Conservation (phyloP, 2,797 vertebrate genomes). For the Emydoidea blandingii region DNA sequence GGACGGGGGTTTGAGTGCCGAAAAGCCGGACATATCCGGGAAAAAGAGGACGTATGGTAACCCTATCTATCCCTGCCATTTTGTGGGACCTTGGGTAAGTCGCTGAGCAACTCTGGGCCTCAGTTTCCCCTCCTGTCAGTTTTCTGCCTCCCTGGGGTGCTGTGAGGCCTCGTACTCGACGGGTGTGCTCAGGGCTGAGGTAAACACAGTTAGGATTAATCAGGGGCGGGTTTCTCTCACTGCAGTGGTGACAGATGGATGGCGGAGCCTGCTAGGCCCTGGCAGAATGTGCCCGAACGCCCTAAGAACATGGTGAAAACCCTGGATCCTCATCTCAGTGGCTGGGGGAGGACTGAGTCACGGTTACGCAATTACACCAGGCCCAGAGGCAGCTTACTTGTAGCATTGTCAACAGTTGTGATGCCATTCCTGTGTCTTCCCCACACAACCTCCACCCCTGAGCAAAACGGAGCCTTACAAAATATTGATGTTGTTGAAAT, state of each 20-base stretch:
- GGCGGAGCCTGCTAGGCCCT: background rate
- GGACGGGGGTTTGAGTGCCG: no score
- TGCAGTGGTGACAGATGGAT: background rate
- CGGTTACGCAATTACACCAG: background rate
- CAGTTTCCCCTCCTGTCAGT: background rate
- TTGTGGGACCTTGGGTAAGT: background rate
- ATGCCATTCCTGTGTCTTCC: background rate
- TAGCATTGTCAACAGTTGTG: background rate
- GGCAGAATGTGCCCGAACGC: background rate
- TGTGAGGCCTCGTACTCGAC: rapidly evolving
- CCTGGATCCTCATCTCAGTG: background rate
- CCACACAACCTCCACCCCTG: no score
- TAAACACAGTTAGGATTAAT: background rate
- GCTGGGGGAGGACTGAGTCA: background rate
- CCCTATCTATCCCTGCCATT: background rate
- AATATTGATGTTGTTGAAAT: rapidly evolving
- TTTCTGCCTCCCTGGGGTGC: background rate
- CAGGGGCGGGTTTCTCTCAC: background rate
- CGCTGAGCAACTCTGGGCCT: background rate
- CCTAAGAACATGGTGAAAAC: background rate
- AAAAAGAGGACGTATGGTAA: no score
- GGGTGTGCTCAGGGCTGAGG: background rate
- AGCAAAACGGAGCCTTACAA: background rate
- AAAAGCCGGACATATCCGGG: no score
- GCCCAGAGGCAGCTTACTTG: background rate